Percentiles rank a stretch among this genome's conserved stretches.
Conservation (phyloP, 2,797 vertebrate genomes). For the Synaphobranchus kaupii region DNA sequence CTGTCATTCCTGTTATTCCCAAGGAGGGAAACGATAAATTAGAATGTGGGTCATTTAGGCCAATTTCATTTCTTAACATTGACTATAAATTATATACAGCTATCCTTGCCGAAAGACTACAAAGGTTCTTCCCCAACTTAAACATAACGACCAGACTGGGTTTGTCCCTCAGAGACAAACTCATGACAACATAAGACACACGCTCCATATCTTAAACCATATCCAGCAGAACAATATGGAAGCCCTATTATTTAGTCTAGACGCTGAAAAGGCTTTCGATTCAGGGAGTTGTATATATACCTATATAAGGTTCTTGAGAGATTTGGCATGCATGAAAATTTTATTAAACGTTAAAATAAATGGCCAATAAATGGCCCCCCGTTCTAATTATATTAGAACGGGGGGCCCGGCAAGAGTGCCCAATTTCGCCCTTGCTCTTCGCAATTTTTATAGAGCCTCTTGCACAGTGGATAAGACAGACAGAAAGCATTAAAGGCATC, state of each 20-base stretch:
- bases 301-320: slow-evolving; percentile 21
- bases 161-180: slow-evolving; percentile 39
- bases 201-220: slow-evolving; percentile 36
- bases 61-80: slow-evolving; percentile 28
- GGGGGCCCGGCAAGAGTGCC: slow-evolving; percentile 31
- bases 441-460: slow-evolving; percentile 41
- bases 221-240: background rate
- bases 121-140: slow-evolving; percentile 25
- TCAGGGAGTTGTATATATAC: slow-evolving; percentile 36
- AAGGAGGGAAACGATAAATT: slow-evolving; percentile 31
- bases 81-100: slow-evolving; percentile 41
- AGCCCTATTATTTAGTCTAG: slow-evolving; percentile 13
- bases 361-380: slow-evolving; percentile 31
- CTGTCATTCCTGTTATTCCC: background rate
- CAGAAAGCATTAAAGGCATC: slow-evolving; percentile 21
- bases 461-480: slow-evolving; percentile 30
- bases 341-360: slow-evolving; percentile 26
- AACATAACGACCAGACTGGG: slow-evolving; percentile 35
- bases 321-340: slow-evolving; percentile 26
- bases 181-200: slow-evolving; percentile 35
- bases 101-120: slow-evolving; percentile 32
- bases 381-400: slow-evolving; percentile 16
- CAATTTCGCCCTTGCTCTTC: slow-evolving; percentile 22
- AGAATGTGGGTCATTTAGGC: slow-evolving; percentile 30
- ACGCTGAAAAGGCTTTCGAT: slow-evolving; percentile 33